Evolutionary conservation across 2,888 invertebrate genomes (phyloP), one percentile per base, ranked within the genome.

Genomic region (Lathronympha strigana): DNA sequence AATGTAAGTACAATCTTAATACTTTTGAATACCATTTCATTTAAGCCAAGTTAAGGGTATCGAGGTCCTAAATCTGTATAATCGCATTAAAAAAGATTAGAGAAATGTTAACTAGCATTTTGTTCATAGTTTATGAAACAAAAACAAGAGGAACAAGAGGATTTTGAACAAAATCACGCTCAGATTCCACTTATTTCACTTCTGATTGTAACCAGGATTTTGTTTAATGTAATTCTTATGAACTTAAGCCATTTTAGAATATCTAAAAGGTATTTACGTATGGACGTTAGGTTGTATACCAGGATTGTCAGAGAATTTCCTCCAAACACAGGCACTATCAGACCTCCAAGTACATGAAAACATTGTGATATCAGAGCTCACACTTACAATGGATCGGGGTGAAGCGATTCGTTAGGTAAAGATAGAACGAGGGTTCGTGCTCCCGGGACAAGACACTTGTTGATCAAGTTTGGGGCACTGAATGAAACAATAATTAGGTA

Each of bases 381-480:
- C 8, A 4, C 8, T 28, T 28, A 1, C 8, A 4, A 8, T 28
- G 28, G 28, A 8, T 28, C 1, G 1, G 5, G 5, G 8, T 3
- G 15, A 6, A 17, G 19, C 43, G 11, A 19, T 1, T 8, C n/a
- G 13, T 36, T 36, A 15, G 17, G 1, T 28, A 9, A 15, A 15
- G 8, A 49, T 15, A 2, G 4, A n/a, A n/a, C n/a, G 15, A 23
- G 15, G 5, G 19, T n/a, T 23, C 19, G 1, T 38, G 19, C 21
- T 23, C 53, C n/a, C 51, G 11, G 72, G 70, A 72, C 71, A 61
- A 70, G 63, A 73, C 81, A 81, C 80, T 81, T 81, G 80, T 81
- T 81, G 80, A 78, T 76, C 72, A 62, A 47, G 31, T 69, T 68
- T n/a, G n/a, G 38, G 71, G 69, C 75, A 74, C 76, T 72, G 68